Evolutionary conservation across 2,797 vertebrate genomes (phyloP).

Genomic region (Sebastes wilsoni): DNA sequence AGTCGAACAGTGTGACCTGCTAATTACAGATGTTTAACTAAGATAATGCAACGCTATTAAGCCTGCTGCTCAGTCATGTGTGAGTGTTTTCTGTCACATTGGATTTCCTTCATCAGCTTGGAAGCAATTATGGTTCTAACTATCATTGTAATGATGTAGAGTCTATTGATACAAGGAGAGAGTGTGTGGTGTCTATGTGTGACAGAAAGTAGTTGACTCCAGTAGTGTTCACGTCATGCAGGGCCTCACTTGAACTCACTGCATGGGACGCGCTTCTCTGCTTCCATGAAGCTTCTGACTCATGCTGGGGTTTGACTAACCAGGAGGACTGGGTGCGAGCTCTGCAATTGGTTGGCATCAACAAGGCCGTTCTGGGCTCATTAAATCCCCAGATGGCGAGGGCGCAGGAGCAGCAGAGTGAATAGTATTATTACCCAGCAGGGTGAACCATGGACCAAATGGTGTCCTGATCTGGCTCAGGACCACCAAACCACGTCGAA

Average conservation of each 20-base stretch:
- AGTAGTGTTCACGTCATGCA: constrained; percentile 1
- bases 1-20: constrained; percentile 21
- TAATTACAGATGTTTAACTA: constrained; percentile 53
- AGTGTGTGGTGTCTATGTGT: neutral
- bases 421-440: constrained; percentile 73
- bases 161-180: neutral
- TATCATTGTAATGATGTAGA: neutral
- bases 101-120: constrained; percentile 23
- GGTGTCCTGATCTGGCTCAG: constrained; percentile 57
- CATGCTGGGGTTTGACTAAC: constrained; percentile 53
- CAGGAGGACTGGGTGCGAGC: constrained; percentile 32
- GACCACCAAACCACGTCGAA: constrained; percentile 45
- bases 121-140: constrained; percentile 8
- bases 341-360: constrained; percentile 64
- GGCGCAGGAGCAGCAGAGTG: constrained; percentile 50
- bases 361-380: constrained; percentile 60
- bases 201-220: neutral
- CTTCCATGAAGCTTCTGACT: constrained; percentile 40
- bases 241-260: constrained; percentile 39
- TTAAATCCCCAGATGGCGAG: constrained; percentile 80
- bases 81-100: constrained; percentile 11
- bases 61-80: constrained; percentile 13
- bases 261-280: constrained; percentile 21
- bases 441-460: constrained; percentile 70
- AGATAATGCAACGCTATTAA: constrained; percentile 28